phyloP scores from a whole-genome alignment of 1,140 invertebrate genomes.

The Drosophila murphyi region DNA sequence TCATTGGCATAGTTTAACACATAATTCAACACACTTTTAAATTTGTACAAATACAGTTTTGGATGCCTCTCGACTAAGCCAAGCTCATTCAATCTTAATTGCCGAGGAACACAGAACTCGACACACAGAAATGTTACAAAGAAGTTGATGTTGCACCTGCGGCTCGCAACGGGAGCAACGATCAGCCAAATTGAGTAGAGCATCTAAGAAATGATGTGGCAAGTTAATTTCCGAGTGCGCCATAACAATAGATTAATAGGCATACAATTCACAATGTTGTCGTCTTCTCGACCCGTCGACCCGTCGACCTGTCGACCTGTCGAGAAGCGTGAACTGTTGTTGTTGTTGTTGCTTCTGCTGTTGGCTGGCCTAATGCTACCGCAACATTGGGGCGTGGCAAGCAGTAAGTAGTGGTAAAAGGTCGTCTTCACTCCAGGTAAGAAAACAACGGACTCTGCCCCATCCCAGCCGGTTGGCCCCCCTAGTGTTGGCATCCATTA shows the following conservation, averaged over 20 bases:
- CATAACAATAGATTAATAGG: slow-evolving; percentile 74
- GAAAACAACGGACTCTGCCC: neutral
- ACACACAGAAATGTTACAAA: neutral
- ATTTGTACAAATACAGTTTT: too few species aligned
- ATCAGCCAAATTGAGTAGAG: slow-evolving; percentile 15
- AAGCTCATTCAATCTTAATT: too few species aligned
- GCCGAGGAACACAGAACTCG: too few species aligned
- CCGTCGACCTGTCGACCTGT: neutral
- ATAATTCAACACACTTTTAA: too few species aligned
- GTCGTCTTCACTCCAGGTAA: neutral
- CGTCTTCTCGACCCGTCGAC: slow-evolving; percentile 16
- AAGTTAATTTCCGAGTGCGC: slow-evolving; percentile 65
- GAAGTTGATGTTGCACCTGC: slow-evolving; percentile 25
- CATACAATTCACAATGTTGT: slow-evolving; percentile 40
- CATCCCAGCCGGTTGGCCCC: neutral
- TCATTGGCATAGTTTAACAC: too few species aligned
- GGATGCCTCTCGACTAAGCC: neutral
- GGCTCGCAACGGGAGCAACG: slow-evolving; percentile 31
- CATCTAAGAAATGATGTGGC: slow-evolving; percentile 67
- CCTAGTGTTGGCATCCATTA: slow-evolving; percentile 49
- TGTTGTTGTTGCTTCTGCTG: too few species aligned
- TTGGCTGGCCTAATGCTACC: slow-evolving; percentile 27
- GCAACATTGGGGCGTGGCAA: slow-evolving; percentile 36
- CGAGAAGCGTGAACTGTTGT: slow-evolving; percentile 41
- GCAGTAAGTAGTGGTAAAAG: neutral